Conservation (phyloP, 2,797 vertebrate species). For the Poecilia wingei region DNA sequence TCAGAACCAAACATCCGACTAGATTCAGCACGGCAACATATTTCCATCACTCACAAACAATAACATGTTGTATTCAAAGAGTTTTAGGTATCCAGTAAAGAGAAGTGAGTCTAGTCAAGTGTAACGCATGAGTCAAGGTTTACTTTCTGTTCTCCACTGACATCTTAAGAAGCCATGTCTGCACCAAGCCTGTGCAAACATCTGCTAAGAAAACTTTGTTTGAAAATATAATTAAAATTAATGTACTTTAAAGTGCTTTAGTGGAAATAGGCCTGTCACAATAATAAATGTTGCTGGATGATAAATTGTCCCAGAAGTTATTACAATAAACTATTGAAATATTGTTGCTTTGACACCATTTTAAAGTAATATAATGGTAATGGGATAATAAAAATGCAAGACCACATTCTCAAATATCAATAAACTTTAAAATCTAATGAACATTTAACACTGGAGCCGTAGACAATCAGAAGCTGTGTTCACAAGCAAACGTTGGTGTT, state of each 20-base stretch:
- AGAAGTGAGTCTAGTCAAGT: not conserved
- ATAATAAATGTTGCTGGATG: too few species aligned
- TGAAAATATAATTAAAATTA: not conserved
- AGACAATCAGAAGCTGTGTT: not conserved
- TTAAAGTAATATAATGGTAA: too few species aligned
- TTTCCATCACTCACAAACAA: not conserved
- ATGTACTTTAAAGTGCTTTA: not conserved
- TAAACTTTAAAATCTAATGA: too few species aligned
- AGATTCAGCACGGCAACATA: not conserved
- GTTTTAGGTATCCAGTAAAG: not conserved
- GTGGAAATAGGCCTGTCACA: not conserved
- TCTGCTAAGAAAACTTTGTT: not conserved
- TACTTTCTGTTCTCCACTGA: not conserved
- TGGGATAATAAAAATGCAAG: too few species aligned
- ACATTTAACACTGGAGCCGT: too few species aligned
- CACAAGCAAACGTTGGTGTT: not conserved
- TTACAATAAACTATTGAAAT: too few species aligned
- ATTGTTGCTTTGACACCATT: too few species aligned
- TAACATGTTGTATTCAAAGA: not conserved
- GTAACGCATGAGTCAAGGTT: not conserved
- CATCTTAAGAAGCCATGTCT: not conserved
- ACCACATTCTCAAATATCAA: too few species aligned
- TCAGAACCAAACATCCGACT: not conserved
- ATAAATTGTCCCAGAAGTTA: too few species aligned
- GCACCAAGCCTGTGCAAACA: not conserved